These are phyloP conservation scores for Lerista edwardsae DNA, from an alignment of 2,797 vertebrate genomes.

Conservation along the genomic window DNA sequence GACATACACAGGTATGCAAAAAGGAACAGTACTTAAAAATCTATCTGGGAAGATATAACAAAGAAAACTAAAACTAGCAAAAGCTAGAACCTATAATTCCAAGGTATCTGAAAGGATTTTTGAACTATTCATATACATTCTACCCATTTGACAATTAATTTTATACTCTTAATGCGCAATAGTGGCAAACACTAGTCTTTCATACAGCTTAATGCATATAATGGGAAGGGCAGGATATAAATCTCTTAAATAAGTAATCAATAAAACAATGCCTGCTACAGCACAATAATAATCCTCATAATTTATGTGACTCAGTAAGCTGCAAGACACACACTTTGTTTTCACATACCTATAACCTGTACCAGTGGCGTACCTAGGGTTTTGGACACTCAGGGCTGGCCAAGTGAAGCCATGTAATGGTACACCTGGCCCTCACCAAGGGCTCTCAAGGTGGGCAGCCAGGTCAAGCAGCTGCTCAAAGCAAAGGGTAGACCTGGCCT, in stretches of 20 bases:
- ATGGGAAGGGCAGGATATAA: no score
- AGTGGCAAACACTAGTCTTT: not conserved
- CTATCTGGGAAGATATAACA: not conserved
- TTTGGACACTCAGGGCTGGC: no score
- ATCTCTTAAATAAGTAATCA: no score
- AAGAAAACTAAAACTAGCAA: not conserved
- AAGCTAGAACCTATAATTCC: not conserved
- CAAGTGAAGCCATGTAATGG: no score
- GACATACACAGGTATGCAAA: not conserved
- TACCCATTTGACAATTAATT: not conserved
- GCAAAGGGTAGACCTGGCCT: no score
- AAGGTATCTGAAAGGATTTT: not conserved
- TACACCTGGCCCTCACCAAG: no score
- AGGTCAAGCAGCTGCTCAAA: no score
- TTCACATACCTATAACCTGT: not conserved
- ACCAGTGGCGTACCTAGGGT: no score
- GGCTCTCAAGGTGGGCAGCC: no score
- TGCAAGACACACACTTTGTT: not conserved
- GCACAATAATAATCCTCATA: not conserved
- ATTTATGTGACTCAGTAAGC: not conserved
- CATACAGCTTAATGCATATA: not conserved
- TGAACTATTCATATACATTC: not conserved
- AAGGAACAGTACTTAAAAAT: not conserved
- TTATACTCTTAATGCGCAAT: not conserved
- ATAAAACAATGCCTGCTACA: not conserved